Evolutionary conservation across 1,140 invertebrate species (phyloP), one percentile per base, ranked within the genome.

Genomic region (Stegodyphus dumicola): DNA sequence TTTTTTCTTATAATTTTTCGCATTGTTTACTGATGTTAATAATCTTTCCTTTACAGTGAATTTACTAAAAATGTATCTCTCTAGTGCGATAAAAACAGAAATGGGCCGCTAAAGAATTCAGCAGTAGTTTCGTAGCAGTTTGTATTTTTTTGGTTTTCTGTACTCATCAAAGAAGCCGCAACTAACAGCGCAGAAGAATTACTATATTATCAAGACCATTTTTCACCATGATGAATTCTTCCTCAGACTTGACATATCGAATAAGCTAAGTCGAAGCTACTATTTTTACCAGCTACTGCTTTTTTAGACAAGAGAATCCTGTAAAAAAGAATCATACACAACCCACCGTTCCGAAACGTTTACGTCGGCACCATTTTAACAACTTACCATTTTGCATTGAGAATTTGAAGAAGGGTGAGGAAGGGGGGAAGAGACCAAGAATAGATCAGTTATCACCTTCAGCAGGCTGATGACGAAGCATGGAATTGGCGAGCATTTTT

Each of bases 321-420:
- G 13, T 13, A 48, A 77, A 65, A 51, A 33, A 77, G 60, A 66
- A 73, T 67, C 56, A 74, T 66, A 54, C 48, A 18, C 70, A 33
- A 10, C 54, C 17, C 69, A 67, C 70, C 60, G 71, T 83, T 83
- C 77, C 77, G 77, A 80, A 71, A 80, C 77, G 77, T 83, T 83
- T 75, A 65, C 80, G 80, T 83, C 80, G 70, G 70, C 80, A 85
- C 81, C 81, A 73, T 85, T 69, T 70, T 81, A 76, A 76, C 81
- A 77, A 76, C 81, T 85, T 70, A 48, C 66, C 81, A 85, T 85
- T 85, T 85, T 85, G 74, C 81, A 85, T 70, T 56, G 33, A 33
- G 33, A 33, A 33, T 33, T 33, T 33, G 33, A 33, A 33, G 1
- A 33, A 33, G 33, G 33, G 33, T 33, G 33, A 33, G n/a, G 13